These are phyloP conservation scores for Chaetodon trifascialis DNA, from an alignment of 2,113 vertebrate species.

Conservation along the genomic window DNA sequence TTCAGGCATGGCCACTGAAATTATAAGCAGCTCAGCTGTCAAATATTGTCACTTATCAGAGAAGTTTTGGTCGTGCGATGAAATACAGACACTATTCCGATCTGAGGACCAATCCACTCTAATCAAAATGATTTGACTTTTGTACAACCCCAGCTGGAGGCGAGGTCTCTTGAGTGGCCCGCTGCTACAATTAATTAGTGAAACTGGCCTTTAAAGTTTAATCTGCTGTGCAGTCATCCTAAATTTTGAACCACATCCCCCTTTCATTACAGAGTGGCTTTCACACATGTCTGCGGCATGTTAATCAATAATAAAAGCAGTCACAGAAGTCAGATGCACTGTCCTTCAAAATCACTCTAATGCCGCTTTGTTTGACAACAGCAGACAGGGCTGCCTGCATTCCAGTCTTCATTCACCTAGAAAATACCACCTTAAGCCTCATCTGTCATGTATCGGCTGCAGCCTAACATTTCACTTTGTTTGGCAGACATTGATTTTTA, in stretches of 20 bases:
- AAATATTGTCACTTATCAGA: conserved; percentile 37
- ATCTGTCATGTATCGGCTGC: conserved; percentile 78
- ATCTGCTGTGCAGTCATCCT: conserved; percentile 45
- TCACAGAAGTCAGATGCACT: conserved; percentile 64
- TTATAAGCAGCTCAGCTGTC: conserved; percentile 5
- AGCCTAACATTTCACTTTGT: conserved; percentile 81
- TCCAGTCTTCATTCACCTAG: conserved; percentile 72
- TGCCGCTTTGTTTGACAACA: conserved; percentile 71
- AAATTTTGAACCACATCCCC: conserved; percentile 47
- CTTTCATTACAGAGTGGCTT: conserved; percentile 40
- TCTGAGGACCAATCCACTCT: conserved; percentile 48
- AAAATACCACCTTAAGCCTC: conserved; percentile 76
- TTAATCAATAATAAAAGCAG: conserved; percentile 74
- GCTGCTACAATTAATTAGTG: conserved; percentile 68
- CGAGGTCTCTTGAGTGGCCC: conserved; percentile 53
- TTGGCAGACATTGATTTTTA: conserved; percentile 84
- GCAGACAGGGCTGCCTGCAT: conserved; percentile 68
- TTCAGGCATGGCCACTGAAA: conserved; percentile 11
- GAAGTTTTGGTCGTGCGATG: background rate
- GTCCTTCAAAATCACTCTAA: conserved; percentile 76
- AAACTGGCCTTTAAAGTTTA: conserved; percentile 65
- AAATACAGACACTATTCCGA: conserved; percentile 26
- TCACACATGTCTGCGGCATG: conserved; percentile 43
- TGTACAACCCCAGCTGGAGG: conserved; percentile 22
- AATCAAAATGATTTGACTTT: conserved; percentile 60